Conservation (phyloP, 2,888 invertebrate genomes). For the Chrysomela aeneicollis region DNA sequence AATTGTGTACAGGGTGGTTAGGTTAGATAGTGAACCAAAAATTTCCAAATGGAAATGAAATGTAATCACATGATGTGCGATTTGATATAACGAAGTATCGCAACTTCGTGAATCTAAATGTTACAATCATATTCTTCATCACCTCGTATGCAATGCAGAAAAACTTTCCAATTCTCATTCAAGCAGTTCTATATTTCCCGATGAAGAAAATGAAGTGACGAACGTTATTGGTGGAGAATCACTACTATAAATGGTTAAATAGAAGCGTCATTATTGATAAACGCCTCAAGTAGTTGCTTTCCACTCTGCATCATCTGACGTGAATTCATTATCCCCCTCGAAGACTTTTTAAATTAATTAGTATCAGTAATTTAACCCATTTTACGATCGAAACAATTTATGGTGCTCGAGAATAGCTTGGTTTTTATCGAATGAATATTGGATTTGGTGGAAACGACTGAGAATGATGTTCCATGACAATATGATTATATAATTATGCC, state of each 20-base stretch:
- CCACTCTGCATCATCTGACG: not conserved
- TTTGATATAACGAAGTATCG: too few species aligned
- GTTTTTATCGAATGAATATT: too few species aligned
- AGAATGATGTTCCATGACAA: not conserved
- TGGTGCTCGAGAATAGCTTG: too few species aligned
- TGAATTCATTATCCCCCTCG: not conserved
- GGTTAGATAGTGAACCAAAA: too few species aligned
- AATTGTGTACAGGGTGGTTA: too few species aligned
- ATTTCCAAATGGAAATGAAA: too few species aligned
- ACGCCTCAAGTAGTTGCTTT: constrained; percentile 17
- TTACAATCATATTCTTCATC: too few species aligned
- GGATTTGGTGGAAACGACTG: not conserved
- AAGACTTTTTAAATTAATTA: not conserved
- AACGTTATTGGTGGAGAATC: not conserved
- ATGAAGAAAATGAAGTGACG: not conserved
- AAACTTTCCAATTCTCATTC: too few species aligned
- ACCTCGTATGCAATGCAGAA: too few species aligned
- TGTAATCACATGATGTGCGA: too few species aligned
- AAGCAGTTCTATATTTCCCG: not conserved
- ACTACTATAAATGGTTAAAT: constrained; percentile 9
- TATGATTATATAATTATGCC: not conserved
- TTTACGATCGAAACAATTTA: not conserved
- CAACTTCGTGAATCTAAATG: too few species aligned
- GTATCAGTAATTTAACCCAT: not conserved
- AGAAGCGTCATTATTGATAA: constrained; percentile 23